Base-by-base conservation (phyloP, 30 jellyfish, hydroid and myxozoan genomes). In the Aurelia coerulea region DNA sequence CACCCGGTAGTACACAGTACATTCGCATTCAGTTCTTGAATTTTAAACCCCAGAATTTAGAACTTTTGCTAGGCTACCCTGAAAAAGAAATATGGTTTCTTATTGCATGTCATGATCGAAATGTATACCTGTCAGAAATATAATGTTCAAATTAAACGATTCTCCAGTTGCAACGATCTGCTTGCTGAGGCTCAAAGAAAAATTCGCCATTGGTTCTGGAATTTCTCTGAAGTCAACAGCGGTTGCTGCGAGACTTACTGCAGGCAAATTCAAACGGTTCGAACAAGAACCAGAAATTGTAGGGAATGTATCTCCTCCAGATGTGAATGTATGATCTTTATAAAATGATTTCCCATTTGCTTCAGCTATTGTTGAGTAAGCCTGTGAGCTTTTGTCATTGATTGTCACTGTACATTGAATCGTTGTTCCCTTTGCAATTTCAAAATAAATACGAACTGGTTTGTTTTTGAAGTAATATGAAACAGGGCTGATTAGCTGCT, bases 181-280 rank as follows among this genome's bases (percentile, higher is more conserved):
- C 15, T 68, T 70, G 64, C 85, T 83, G 29, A 83, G 74, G 12
- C 62, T 39, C 23, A 83, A 16, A 23, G 92, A 83, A 15, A 70
- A 71, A 35, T 83, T 72, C 37, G 92, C 17, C 80, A 83, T 65
- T 10, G 80, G 92, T 54, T 83, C 86, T 4, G 92, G 92, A 10
- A 71, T 41, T 39, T 83, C 71, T 33, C 80, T 39, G 86, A 83
- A 72, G 63, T 83, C 92, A 58, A 83, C 33, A 13, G 66, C 9
- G 3, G 62, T 62, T 12, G 81, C 12, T 7, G 86, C 62, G 5
- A 71, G 73, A 9, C 10, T 37, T 8, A 68, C 85, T n/a, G 60
- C 16, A 10, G 78, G 59, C 10, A 69, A 19, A 70, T 83, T 83
- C 73, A 42, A 23, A 7, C 92, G 79, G 37, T 83, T 83, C 23